Evolutionary conservation across 2,888 invertebrate genomes (phyloP), one percentile per base, ranked within the genome.

Genomic region (Eupithecia abbreviata): DNA sequence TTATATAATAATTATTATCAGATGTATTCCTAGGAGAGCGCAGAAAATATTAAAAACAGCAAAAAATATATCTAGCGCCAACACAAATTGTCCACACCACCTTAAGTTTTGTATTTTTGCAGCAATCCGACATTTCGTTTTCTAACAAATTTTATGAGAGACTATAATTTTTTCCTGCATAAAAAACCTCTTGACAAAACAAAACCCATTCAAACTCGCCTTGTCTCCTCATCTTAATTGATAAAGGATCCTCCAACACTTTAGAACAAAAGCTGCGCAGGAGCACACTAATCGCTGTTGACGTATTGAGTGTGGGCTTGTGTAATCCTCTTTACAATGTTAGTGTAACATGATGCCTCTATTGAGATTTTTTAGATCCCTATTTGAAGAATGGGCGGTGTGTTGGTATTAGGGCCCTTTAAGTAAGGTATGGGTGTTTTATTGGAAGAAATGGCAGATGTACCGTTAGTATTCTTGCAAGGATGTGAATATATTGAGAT

Each of bases 301-400:
- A 72, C 79, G 73, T 74, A 76, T 75, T 70, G 78, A 88, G 86
- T 69, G 69, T 68, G 68, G n/a, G n/a, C 43, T 42, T 74, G 72
- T 42, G 75, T 75, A 77, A 77, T 75, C 75, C 77, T 77, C 77
- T 73, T 77, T 73, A 73, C 73, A 78, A 76, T 79, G 80, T 79
- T 73, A 80, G 79, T 77, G 80, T 81, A 83, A 77, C 78, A 41
- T 67, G 82, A 82, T 73, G 74, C 79, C 72, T 75, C 75, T 65
- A 80, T 82, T 80, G 62, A 71, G 74, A 73, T 81, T 79, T 78
- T 81, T 75, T 18, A 69, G 18, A 69, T 69, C 68, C 43, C 47
- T 49, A 30, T 47, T 66, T 76, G 43, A 73, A 49, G 42, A 65
- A 76, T 78, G 82, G 82, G 82, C 82, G 82, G 79, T 77, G 77